phyloP scores from a whole-genome alignment of 2,113 vertebrate species.

The Agelaius phoeniceus region DNA sequence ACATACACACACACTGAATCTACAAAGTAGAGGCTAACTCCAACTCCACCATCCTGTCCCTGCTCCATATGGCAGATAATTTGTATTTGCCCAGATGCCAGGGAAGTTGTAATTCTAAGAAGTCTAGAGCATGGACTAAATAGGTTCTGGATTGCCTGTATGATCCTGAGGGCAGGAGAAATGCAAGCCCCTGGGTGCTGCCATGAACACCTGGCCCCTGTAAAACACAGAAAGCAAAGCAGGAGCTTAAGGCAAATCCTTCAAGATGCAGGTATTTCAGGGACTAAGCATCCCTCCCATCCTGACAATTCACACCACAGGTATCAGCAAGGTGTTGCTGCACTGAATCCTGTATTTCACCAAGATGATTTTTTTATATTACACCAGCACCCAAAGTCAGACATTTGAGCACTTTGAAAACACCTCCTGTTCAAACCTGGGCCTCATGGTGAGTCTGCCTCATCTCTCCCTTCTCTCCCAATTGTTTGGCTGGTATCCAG shows the following conservation, averaged over 20 bases:
- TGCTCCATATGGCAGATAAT: background rate
- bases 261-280: background rate
- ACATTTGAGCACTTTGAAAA: background rate
- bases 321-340: background rate
- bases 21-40: background rate
- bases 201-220: background rate
- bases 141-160: background rate
- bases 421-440: background rate
- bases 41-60: background rate
- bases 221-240: background rate
- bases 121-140: background rate
- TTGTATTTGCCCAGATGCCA: background rate
- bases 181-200: accelerated
- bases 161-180: background rate
- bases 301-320: accelerated
- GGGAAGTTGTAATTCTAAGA: background rate
- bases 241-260: background rate
- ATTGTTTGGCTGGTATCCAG: background rate
- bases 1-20: too few relatives aligned
- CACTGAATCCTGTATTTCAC: background rate
- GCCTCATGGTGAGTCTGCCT: accelerated
- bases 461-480: background rate
- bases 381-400: background rate
- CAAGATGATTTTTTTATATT: background rate
- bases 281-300: background rate